These are phyloP conservation scores for Drosophila limbata DNA, from an alignment of 2,888 invertebrate genomes.

Conservation along the genomic window DNA sequence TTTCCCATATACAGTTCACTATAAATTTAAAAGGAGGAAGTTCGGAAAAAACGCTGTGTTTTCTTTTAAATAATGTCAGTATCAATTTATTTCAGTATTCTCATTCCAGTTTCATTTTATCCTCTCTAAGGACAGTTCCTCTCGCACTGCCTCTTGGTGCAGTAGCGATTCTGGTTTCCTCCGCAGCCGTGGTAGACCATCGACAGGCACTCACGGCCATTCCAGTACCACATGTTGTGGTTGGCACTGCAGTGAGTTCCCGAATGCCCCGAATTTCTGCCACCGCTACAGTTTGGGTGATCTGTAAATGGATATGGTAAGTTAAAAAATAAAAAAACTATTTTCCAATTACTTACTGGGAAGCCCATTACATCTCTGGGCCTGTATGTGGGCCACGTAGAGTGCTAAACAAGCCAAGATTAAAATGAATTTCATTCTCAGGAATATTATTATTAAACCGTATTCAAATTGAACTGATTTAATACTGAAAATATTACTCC, in stretches of 20 bases:
- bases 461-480: constrained; percentile 11
- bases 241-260: constrained; percentile 26
- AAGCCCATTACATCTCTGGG: constrained; percentile 14
- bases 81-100: no score
- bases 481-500: no score
- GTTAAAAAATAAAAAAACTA: background rate
- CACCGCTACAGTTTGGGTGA: constrained; percentile 13
- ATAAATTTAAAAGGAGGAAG: no score
- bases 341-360: constrained; percentile 4
- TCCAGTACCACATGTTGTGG: constrained; percentile 46
- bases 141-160: constrained; percentile 7
- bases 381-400: constrained; percentile 22
- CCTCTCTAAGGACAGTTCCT: background rate
- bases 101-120: no score
- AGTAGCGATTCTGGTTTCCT: constrained; percentile 52
- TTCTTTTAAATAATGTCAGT: no score
- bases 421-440: constrained; percentile 28
- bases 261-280: constrained; percentile 23
- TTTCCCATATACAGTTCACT: no score
- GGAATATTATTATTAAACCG: background rate
- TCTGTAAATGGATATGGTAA: constrained; percentile 2
- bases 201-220: constrained; percentile 11
- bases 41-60: no score
- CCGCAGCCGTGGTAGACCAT: constrained; percentile 43
- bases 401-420: constrained; percentile 14